Percentiles rank a stretch among this genome's conserved stretches.
phyloP scores from a whole-genome alignment of 1,140 invertebrate genomes.

The Brachionus manjavacas region DNA sequence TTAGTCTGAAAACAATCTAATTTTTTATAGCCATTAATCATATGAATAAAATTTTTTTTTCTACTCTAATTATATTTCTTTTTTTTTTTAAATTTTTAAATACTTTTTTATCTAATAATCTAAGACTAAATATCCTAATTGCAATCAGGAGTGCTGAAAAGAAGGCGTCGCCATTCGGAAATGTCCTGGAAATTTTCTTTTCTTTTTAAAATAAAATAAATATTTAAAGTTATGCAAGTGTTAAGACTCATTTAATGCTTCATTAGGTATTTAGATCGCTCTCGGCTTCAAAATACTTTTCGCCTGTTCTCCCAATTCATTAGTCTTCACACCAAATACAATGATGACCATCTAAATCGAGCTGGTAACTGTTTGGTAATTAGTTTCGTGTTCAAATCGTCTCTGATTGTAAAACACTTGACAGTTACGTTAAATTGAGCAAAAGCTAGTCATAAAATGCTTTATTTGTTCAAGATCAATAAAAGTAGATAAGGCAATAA shows the following conservation, averaged over 20 bases:
- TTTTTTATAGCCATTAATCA: no score
- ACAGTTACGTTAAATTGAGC: constrained; percentile 18
- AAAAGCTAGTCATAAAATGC: not conserved
- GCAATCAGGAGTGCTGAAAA: no score
- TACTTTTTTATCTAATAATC: no score
- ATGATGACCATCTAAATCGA: not conserved
- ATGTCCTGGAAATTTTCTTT: no score
- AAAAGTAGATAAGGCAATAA: constrained; percentile 26
- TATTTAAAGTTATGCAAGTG: not conserved
- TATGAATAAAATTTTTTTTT: no score
- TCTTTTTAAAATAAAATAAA: no score
- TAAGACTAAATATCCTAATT: no score
- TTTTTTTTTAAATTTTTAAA: no score
- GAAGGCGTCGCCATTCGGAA: no score
- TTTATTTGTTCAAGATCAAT: constrained; percentile 8
- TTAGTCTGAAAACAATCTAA: no score
- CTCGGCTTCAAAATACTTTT: not conserved
- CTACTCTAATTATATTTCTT: no score
- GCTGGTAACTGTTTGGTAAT: not conserved
- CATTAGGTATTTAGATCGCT: not conserved
- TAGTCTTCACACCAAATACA: not conserved
- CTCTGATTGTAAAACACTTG: not conserved
- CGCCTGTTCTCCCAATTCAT: not conserved
- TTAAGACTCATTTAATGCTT: not conserved
- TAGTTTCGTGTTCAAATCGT: not conserved